Base-by-base conservation (phyloP, 1,140 invertebrate genomes). In the Drosophila nannoptera region DNA sequence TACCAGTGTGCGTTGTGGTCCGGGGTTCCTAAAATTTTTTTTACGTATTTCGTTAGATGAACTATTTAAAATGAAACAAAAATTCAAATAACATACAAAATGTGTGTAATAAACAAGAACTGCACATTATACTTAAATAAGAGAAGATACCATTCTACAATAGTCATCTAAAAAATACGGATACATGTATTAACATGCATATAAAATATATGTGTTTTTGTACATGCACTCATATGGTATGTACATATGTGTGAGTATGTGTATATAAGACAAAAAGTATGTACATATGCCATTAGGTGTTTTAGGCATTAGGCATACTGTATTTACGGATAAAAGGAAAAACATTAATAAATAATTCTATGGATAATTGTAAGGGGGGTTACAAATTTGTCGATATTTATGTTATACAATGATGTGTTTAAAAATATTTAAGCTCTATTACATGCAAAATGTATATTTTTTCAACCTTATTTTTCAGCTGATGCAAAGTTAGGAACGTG, bases 401-500 rank as follows among this genome's bases (percentile, higher is more conserved):
- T 52, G 4, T 36, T 36, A 36, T 36, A 22, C 22, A 22, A 22
- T 22, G 22, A 22, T 1, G 22, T 22, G 22, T 22, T 2, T 36
- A 36, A 36, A 36, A 7, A 36, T 36, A 36, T 36, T 22, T 22
- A 22, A 22, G 22, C 22, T 22, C 22, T 22, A n/a, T n/a, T 22
- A 22, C 1, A 22, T 22, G 22, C 11, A 11, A 32, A 33, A 12
- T 50, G 12, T 33, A 33, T 29, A 9, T 22, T 22, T 22, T 22
- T 22, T 22, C 22, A 22, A 22, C 22, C 22, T 22, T 22, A 22
- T 29, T 53, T 58, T 40, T 16, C 54, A 58, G 68, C 63, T 36
- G 43, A 65, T 66, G 60, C 36, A 42, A 22, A 69, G 35, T 35
- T 69, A 11, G 48, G 16, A 22, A n/a, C 9, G 7, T 55, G 35